Evolutionary conservation across 2,888 invertebrate species (phyloP).

Genomic region (Labia minor): DNA sequence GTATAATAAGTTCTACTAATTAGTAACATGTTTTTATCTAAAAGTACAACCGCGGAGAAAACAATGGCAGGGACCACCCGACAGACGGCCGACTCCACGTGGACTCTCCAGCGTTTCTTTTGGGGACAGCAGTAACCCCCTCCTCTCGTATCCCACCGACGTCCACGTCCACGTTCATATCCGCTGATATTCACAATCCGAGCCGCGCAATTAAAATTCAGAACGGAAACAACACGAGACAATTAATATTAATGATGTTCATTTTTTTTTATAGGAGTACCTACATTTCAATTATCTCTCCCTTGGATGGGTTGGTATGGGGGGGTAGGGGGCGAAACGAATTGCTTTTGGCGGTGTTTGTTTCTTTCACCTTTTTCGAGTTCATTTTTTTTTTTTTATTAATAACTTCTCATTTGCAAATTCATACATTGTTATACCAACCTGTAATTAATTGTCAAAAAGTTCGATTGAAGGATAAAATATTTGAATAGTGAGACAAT

Average conservation of each 20-base stretch:
- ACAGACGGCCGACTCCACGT: background rate
- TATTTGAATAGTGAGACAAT: slow-evolving; percentile 7
- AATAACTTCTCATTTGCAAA: background rate
- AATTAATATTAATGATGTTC: background rate
- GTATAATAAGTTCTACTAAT: slow-evolving; percentile 13
- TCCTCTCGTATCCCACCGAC: background rate
- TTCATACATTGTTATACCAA: background rate
- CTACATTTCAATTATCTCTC: too few species aligned
- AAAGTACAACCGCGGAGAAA: background rate
- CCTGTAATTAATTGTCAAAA: background rate
- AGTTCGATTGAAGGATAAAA: background rate
- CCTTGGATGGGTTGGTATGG: too few species aligned
- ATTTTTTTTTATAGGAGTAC: background rate
- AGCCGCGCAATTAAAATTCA: background rate
- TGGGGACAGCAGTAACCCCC: background rate
- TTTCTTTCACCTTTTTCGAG: background rate
- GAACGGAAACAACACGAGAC: background rate
- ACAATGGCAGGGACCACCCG: slow-evolving; percentile 13
- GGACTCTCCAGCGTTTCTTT: background rate
- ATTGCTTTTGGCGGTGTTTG: background rate
- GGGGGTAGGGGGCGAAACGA: too few species aligned
- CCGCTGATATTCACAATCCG: background rate
- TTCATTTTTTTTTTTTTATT: background rate
- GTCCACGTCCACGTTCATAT: too few species aligned
- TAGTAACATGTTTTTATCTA: slow-evolving; percentile 13